Percentiles rank a stretch among this genome's conserved stretches.
Conservation (phyloP, 2,888 invertebrate species). For the Mimachlamys varia region DNA sequence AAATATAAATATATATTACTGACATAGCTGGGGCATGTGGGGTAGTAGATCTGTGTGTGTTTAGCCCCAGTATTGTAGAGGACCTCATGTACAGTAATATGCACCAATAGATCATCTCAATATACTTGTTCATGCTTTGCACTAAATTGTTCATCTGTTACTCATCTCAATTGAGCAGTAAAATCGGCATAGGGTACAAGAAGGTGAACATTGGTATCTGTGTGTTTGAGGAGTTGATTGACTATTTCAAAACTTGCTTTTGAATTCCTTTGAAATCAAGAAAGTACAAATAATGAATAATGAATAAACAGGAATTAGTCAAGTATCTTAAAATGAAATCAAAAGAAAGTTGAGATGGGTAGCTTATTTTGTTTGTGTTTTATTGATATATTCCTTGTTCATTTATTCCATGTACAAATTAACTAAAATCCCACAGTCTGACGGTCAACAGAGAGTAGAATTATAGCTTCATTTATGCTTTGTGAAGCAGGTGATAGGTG, state of each 20-base stretch:
- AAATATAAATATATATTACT: background rate
- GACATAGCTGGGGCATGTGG: constrained; percentile 4
- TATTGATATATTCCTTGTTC: too few relatives aligned
- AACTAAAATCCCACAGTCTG: too few relatives aligned
- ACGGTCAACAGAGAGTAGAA: too few relatives aligned
- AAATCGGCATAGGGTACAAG: background rate
- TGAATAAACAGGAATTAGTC: background rate
- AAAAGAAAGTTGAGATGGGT: background rate
- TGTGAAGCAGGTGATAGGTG: too few relatives aligned
- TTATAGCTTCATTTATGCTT: too few relatives aligned
- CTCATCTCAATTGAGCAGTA: background rate
- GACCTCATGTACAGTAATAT: background rate
- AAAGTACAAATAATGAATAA: too few relatives aligned
- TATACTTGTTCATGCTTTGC: background rate
- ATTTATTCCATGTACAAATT: too few relatives aligned
- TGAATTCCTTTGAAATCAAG: too few relatives aligned
- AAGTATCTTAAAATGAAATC: background rate
- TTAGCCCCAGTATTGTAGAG: background rate
- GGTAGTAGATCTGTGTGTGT: background rate
- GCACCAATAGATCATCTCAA: background rate
- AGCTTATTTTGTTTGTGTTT: too few relatives aligned
- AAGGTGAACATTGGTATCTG: background rate
- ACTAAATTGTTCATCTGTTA: background rate
- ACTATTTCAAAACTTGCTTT: background rate
- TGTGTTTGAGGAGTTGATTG: background rate